Percentiles rank a stretch among this genome's conserved stretches.
These are phyloP conservation scores for Trogon surrucura DNA, from an alignment of 2,113 vertebrate species.

Conservation along the genomic window DNA sequence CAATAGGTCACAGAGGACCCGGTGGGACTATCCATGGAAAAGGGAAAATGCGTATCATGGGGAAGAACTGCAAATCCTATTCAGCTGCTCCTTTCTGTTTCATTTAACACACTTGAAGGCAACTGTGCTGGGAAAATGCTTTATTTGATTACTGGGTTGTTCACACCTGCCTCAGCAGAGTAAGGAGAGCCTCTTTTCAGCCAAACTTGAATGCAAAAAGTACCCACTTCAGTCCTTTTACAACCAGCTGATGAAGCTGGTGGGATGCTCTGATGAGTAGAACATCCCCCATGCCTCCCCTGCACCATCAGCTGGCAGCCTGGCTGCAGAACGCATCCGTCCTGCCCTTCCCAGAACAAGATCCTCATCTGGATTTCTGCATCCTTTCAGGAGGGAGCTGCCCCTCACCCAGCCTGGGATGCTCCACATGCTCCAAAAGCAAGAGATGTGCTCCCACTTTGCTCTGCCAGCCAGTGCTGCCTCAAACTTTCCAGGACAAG, in stretches of 20 bases:
- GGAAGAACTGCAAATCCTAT: conserved; percentile 48
- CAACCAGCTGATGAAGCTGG: neutral
- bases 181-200: neutral
- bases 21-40: conserved; percentile 4
- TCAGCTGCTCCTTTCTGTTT: conserved; percentile 66
- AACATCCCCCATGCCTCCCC: neutral
- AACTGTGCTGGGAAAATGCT: neutral
- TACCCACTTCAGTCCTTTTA: neutral
- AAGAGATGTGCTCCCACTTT: neutral
- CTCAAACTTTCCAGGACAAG: conserved; percentile 67
- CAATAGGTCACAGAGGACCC: conserved; percentile 5
- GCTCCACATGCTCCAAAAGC: neutral
- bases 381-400: neutral
- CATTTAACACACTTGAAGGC: conserved; percentile 4
- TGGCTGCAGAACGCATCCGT: rapidly evolving
- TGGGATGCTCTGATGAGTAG: neutral
- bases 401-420: neutral
- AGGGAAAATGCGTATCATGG: conserved; percentile 6
- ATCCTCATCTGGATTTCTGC: neutral
- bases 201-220: neutral
- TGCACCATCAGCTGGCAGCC: no score
- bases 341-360: rapidly evolving
- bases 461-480: neutral
- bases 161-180: neutral
- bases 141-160: neutral